Evolutionary conservation across 1,140 invertebrate species (phyloP).

Genomic region (Monochamus saltuarius): DNA sequence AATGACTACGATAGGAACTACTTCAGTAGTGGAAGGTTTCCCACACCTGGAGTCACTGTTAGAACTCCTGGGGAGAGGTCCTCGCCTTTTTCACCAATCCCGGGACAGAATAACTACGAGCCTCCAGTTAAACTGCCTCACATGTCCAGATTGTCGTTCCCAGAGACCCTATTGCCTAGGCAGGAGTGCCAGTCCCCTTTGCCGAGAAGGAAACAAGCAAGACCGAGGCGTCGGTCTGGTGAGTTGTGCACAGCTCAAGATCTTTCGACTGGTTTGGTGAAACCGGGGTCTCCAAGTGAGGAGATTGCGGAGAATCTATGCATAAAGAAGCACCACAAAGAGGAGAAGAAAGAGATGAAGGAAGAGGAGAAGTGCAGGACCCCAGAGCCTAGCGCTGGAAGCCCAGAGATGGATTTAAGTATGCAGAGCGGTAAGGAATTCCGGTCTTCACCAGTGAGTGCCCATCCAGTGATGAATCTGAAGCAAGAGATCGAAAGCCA

Average conservation of each 20-base stretch:
- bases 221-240: slow-evolving; percentile 76
- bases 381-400: slow-evolving; percentile 49
- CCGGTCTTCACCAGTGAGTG: slow-evolving; percentile 55
- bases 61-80: slow-evolving; percentile 32
- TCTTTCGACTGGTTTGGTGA: slow-evolving; percentile 42
- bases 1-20: slow-evolving; percentile 55
- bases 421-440: slow-evolving; percentile 47
- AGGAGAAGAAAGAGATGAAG: slow-evolving; percentile 26
- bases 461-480: slow-evolving; percentile 51
- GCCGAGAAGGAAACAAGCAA: slow-evolving; percentile 76
- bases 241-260: slow-evolving; percentile 68
- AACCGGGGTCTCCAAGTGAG: slow-evolving; percentile 39
- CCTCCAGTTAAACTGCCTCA: slow-evolving; percentile 52
- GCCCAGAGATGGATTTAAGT: slow-evolving; percentile 54
- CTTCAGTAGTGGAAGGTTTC: slow-evolving; percentile 31
- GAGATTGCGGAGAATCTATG: slow-evolving; percentile 55
- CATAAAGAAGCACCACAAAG: slow-evolving; percentile 50
- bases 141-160: slow-evolving; percentile 57
- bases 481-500: slow-evolving; percentile 55
- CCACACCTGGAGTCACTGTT: slow-evolving; percentile 34
- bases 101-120: slow-evolving; percentile 32
- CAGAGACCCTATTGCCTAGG: slow-evolving; percentile 42
- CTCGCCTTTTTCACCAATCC: slow-evolving; percentile 37
- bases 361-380: slow-evolving; percentile 39
- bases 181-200: slow-evolving; percentile 67